Conservation (phyloP, 2,797 vertebrate species). For the Oreonectes daqikongensis region DNA sequence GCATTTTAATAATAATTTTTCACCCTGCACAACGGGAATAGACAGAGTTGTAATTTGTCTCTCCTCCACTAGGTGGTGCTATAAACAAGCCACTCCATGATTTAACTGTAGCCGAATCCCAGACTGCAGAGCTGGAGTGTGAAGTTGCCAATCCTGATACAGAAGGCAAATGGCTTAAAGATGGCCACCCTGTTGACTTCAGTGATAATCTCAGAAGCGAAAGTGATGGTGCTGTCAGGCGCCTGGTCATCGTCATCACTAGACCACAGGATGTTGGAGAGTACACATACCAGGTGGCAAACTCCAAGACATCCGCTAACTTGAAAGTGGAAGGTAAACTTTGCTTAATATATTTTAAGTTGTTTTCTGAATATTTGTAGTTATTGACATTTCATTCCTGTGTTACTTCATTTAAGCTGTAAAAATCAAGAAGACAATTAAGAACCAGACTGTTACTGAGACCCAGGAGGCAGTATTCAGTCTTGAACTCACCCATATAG, state of each 20-base stretch:
- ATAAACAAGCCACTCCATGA: conserved; percentile 93
- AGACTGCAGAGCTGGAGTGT: conserved; percentile 89
- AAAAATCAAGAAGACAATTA: conserved; percentile 90
- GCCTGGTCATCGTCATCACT: conserved; percentile 83
- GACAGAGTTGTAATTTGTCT: neutral
- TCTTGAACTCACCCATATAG: conserved; percentile 90
- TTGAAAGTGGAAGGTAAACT: conserved; percentile 89
- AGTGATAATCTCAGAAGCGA: conserved; percentile 82
- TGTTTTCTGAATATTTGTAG: neutral
- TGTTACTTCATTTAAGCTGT: conserved; percentile 78
- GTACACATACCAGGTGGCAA: conserved; percentile 94
- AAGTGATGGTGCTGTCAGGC: conserved; percentile 81
- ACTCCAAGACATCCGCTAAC: conserved; percentile 92
- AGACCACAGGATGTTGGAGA: conserved; percentile 91
- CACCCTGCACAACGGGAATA: neutral
- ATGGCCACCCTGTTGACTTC: conserved; percentile 80
- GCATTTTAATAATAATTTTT: neutral
- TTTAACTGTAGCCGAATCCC: conserved; percentile 91
- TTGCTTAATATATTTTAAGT: neutral
- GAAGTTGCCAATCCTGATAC: conserved; percentile 90
- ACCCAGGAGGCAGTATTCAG: conserved; percentile 86
- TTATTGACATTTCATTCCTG: conserved; percentile 52
- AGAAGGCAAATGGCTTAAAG: conserved; percentile 90
- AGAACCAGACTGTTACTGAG: conserved; percentile 84
- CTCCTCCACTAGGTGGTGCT: conserved; percentile 82